Percentiles rank a stretch among this genome's conserved stretches.
These are phyloP conservation scores for Meiosimyza platycephala DNA, from an alignment of 2,888 invertebrate species.

Conservation along the genomic window DNA sequence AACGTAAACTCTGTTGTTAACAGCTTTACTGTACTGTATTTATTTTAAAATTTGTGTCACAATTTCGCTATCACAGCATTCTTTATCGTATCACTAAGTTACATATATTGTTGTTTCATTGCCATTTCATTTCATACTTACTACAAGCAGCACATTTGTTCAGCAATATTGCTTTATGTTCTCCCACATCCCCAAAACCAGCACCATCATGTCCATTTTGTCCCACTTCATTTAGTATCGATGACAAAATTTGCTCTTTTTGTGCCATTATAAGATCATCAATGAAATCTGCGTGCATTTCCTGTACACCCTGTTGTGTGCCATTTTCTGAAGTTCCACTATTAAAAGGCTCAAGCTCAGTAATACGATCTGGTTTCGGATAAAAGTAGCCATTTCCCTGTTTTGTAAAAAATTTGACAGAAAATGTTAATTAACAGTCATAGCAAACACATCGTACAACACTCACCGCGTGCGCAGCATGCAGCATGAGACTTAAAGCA, in stretches of 20 bases:
- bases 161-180: conserved; percentile 48
- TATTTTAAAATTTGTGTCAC: too few relatives aligned
- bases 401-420: background rate
- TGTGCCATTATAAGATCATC: conserved; percentile 61
- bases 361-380: conserved; percentile 35
- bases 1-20: too few relatives aligned
- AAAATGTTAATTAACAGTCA: background rate
- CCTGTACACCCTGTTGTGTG: conserved; percentile 31
- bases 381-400: conserved; percentile 46
- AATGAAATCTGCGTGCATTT: conserved; percentile 58
- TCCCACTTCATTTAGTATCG: conserved; percentile 42
- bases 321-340: background rate
- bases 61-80: too few relatives aligned
- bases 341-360: too few relatives aligned
- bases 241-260: conserved; percentile 59
- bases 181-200: conserved; percentile 12
- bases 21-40: too few relatives aligned
- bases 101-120: background rate
- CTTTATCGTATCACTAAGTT: background rate
- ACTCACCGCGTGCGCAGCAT: conserved; percentile 33
- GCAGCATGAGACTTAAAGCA: conserved; percentile 1
- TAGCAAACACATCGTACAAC: conserved; percentile 4
- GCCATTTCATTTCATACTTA: conserved; percentile 50
- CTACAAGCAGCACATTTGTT: conserved; percentile 62
- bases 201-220: background rate